Evolutionary conservation across 2,888 invertebrate genomes (phyloP).

Genomic region (Liopterus haemorrhoidalis): DNA sequence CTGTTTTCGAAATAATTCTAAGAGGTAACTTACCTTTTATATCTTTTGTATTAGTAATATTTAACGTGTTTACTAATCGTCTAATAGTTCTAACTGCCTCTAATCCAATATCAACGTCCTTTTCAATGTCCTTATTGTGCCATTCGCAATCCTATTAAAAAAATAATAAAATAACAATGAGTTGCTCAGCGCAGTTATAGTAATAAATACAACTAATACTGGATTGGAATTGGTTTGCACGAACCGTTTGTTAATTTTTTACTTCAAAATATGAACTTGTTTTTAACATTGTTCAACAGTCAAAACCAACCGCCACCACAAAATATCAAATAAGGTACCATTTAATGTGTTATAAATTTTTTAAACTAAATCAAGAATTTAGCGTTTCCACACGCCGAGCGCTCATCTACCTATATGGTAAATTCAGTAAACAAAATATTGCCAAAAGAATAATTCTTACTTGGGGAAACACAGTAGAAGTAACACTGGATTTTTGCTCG

Average conservation of each 20-base stretch:
- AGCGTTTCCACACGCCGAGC: conserved; percentile 3
- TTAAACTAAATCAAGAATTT: conserved; percentile 11
- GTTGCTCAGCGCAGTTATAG: no score
- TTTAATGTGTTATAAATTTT: conserved; percentile 9
- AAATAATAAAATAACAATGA: no score
- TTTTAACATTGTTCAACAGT: no score
- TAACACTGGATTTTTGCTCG: conserved; percentile 24
- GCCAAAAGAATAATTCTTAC: conserved; percentile 26
- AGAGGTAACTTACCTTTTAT: conserved; percentile 40
- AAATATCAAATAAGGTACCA: conserved; percentile 18
- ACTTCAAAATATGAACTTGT: no score
- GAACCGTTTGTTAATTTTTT: no score
- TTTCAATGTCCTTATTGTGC: conserved; percentile 37
- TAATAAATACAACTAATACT: no score
- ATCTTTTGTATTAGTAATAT: conserved; percentile 39
- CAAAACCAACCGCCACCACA: no score
- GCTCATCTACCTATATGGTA: no score
- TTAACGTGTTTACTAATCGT: conserved; percentile 42
- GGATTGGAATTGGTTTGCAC: no score
- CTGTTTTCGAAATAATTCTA: no score
- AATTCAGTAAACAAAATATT: neutral
- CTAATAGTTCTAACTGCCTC: conserved; percentile 40
- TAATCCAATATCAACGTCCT: conserved; percentile 37
- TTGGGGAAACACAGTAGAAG: conserved; percentile 32
- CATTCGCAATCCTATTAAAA: conserved; percentile 36